Base-by-base conservation (phyloP, 2,888 invertebrate genomes). In the Scaeva pyrastri region DNA sequence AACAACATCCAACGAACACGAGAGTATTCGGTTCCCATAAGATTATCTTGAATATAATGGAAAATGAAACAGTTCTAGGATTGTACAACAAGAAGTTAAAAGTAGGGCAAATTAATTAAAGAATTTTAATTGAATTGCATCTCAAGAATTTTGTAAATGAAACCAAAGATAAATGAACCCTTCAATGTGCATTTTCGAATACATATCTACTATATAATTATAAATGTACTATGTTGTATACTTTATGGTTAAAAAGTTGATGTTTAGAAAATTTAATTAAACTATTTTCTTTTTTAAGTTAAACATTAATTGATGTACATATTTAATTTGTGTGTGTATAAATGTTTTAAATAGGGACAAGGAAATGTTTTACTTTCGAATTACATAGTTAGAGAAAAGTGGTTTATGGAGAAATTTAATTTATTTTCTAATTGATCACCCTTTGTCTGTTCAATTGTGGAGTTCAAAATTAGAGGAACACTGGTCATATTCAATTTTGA, bases 101-200 rank as follows among this genome's bases (percentile, higher is more conserved):
- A 75, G 71, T 72, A 79, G 84, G 64, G 50, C 79, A 75, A 80
- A 84, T 75, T 76, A 84, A 80, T 80, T 83, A 72, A 80, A 52
- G 75, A 75, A 79, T 71, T 84, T 80, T 76, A 84, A 84, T 84
- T 84, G 74, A 84, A 84, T 84, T 80, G 64, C 70, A 74, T 50
- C 74, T 48, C 12, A 55, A 19, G 71, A 70, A 55, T 66, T 64
- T 56, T n/a, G 39, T 10, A 66, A 79, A 79, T 71, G 16, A 68
- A 68, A 19, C 16, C 50, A 68, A 68, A 68, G 66, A 50, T 50
- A 50, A 50, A 68, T 68, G 39, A 68, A 68, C 66, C 21, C 11
- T 50, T 48, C 39, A 41, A 60, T n/a, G 19, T 23, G 23, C 12
- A 43, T 23, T 62, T 62, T 16, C 12, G 7, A 5, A 31, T 7